Percentiles rank a stretch among this genome's conserved stretches.
These are phyloP conservation scores for Polypterus bichir DNA, from an alignment of 2,113 vertebrate species.

Conservation along the genomic window DNA sequence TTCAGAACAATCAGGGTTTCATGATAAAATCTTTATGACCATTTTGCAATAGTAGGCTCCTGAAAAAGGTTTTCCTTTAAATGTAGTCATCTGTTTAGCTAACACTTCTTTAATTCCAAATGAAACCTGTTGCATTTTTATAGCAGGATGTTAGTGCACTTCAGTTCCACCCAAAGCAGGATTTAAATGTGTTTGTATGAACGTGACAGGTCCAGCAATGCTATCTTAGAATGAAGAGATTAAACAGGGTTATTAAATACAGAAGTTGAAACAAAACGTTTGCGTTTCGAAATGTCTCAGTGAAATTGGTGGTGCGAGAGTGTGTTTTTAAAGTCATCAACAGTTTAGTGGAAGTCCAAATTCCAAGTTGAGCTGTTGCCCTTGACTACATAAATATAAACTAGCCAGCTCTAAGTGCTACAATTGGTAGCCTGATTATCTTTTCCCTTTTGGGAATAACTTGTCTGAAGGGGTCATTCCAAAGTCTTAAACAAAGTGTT, in stretches of 20 bases:
- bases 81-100: neutral
- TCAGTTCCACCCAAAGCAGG: neutral
- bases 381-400: slow-evolving; percentile 52
- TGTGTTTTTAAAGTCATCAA: slow-evolving; percentile 19
- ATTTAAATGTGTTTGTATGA: slow-evolving; percentile 1
- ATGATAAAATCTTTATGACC: slow-evolving; percentile 13
- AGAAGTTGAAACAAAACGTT: slow-evolving; percentile 4
- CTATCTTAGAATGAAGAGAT: neutral
- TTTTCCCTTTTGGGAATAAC: slow-evolving; percentile 26
- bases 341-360: slow-evolving; percentile 25
- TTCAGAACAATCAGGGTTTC: neutral
- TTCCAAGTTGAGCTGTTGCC: slow-evolving; percentile 32
- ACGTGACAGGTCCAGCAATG: neutral
- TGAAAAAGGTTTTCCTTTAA: slow-evolving; percentile 2
- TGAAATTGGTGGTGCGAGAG: too few species aligned
- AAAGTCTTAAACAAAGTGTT: neutral
- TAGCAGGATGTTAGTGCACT: neutral
- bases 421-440: slow-evolving; percentile 37
- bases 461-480: slow-evolving; percentile 31
- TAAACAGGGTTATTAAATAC: slow-evolving; percentile 1
- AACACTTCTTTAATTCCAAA: slow-evolving; percentile 2
- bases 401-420: slow-evolving; percentile 23
- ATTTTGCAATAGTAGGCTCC: slow-evolving; percentile 1
- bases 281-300: slow-evolving; percentile 15
- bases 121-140: slow-evolving; percentile 5